Evolutionary conservation across 2,113 vertebrate species (phyloP).

Genomic region (Anseranas semipalmata): DNA sequence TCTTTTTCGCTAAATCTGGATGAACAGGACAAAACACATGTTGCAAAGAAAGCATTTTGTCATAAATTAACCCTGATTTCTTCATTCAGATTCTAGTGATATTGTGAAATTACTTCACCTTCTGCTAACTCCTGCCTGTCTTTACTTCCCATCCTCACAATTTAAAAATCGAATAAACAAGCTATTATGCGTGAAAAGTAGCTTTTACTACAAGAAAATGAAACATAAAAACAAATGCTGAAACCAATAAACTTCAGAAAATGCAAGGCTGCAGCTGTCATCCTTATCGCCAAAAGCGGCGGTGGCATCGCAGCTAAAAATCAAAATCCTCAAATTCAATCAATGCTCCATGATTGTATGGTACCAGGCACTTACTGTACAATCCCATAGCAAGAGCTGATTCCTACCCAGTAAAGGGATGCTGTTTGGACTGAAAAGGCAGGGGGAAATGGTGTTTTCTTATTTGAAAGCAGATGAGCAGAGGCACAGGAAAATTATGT

Average conservation of each 20-base stretch:
- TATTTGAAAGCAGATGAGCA: neutral
- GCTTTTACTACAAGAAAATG: neutral
- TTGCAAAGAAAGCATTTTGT: conserved; percentile 25
- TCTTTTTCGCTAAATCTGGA: conserved; percentile 23
- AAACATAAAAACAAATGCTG: neutral
- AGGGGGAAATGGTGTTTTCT: neutral
- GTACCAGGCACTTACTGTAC: neutral
- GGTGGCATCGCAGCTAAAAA: neutral
- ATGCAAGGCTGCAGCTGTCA: conserved; percentile 27
- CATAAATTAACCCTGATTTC: conserved; percentile 55
- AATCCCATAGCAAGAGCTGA: neutral
- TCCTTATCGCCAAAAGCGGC: neutral
- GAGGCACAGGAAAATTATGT: neutral
- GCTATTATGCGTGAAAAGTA: neutral
- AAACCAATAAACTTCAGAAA: conserved; percentile 18
- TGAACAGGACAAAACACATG: conserved; percentile 27
- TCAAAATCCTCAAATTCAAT: neutral
- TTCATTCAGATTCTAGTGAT: conserved; percentile 18
- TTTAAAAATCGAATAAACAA: neutral
- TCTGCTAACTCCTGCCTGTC: neutral
- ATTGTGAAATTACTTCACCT: conserved; percentile 2
- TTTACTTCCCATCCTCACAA: neutral
- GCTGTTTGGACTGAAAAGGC: neutral
- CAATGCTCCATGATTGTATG: neutral
- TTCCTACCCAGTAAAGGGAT: neutral